phyloP scores from a whole-genome alignment of 2,797 vertebrate species.

The Hoplostethus atlanticus region DNA sequence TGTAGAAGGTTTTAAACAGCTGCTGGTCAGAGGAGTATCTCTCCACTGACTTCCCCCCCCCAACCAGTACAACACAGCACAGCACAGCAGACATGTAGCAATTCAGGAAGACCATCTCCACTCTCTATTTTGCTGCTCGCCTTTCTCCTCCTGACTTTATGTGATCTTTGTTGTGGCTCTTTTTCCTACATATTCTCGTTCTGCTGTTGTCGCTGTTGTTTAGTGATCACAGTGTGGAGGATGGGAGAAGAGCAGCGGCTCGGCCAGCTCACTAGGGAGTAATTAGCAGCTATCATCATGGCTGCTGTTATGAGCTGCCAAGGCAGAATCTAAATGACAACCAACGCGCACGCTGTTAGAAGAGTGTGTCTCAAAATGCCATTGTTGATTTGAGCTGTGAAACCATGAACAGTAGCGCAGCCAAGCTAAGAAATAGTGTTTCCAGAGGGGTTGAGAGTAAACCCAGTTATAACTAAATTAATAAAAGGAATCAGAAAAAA shows the following conservation, averaged over 20 bases:
- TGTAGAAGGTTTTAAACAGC: slow-evolving; percentile 13
- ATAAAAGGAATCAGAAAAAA: too few species aligned
- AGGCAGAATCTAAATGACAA: slow-evolving; percentile 43
- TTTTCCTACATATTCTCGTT: slow-evolving; percentile 30
- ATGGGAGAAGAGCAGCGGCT: slow-evolving; percentile 47
- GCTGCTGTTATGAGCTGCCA: slow-evolving; percentile 58
- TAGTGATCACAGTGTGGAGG: slow-evolving; percentile 55
- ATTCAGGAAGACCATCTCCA: slow-evolving; percentile 36
- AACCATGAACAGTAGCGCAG: neutral
- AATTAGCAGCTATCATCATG: slow-evolving; percentile 67
- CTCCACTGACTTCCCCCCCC: neutral
- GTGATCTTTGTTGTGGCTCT: slow-evolving; percentile 39
- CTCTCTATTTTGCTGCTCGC: slow-evolving; percentile 19
- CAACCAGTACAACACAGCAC: too few species aligned
- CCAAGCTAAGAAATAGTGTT: neutral
- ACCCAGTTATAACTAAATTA: neutral
- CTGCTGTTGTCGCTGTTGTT: slow-evolving; percentile 32
- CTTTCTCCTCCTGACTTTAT: slow-evolving; percentile 37
- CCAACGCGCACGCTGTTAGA: slow-evolving; percentile 4
- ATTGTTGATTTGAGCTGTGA: slow-evolving; percentile 8
- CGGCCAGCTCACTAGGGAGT: slow-evolving; percentile 59
- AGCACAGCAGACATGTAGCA: slow-evolving; percentile 17
- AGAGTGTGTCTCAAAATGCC: neutral
- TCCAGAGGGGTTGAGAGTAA: neutral
- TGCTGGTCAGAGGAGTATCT: slow-evolving; percentile 17